These are phyloP conservation scores for Microchrysa polita DNA, from an alignment of 2,888 invertebrate genomes.

Conservation along the genomic window DNA sequence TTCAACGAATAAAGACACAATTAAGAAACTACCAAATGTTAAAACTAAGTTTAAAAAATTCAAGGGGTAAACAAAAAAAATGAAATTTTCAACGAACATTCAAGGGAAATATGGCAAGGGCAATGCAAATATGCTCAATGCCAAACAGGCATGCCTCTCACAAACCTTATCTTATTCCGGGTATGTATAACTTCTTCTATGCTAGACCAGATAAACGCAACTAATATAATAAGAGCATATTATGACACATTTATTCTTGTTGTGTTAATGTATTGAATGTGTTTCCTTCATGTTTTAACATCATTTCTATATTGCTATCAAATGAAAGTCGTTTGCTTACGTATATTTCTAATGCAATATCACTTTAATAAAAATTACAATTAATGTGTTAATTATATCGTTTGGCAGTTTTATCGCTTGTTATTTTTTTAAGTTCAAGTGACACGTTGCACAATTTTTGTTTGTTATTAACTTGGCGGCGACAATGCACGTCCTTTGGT, in stretches of 20 bases:
- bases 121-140: too few relatives aligned
- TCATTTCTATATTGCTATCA: conserved; percentile 16
- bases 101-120: too few relatives aligned
- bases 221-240: conserved; percentile 4
- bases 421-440: conserved; percentile 13
- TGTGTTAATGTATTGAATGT: background rate
- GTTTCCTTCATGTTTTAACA: background rate
- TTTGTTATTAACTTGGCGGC: background rate
- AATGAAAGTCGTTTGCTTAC: conserved; percentile 2
- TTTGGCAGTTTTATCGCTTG: conserved; percentile 39
- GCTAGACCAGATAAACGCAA: too few relatives aligned
- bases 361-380: conserved; percentile 16
- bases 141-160: too few relatives aligned
- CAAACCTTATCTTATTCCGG: too few relatives aligned
- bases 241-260: background rate
- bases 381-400: conserved; percentile 24
- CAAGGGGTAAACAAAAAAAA: too few relatives aligned
- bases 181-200: too few relatives aligned
- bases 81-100: too few relatives aligned
- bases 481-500: background rate
- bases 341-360: too few relatives aligned
- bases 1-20: too few relatives aligned
- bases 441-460: background rate
- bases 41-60: too few relatives aligned
- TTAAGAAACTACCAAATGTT: too few relatives aligned